Conservation (phyloP, 2,113 vertebrate species). For the Nannobrachium achirus region DNA sequence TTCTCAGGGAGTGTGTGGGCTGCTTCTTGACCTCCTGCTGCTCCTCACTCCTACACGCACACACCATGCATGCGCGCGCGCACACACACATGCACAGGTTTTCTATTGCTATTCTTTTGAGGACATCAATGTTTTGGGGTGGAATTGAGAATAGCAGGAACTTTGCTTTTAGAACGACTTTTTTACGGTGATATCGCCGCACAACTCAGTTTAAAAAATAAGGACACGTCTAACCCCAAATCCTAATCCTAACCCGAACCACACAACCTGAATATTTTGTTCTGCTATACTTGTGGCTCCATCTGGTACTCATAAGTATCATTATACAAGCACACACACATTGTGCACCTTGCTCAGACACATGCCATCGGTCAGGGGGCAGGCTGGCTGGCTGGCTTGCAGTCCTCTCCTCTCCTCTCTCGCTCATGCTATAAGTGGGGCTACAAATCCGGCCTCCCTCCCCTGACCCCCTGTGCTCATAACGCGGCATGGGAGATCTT, state of each 20-base stretch:
- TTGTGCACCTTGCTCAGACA: constrained; percentile 2
- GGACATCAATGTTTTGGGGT: too few species aligned
- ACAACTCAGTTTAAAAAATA: too few species aligned
- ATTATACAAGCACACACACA: neutral
- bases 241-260: too few species aligned
- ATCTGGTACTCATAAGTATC: neutral
- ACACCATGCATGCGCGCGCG: constrained; percentile 47
- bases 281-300: too few species aligned
- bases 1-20: constrained; percentile 66
- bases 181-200: too few species aligned
- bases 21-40: constrained; percentile 66
- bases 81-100: constrained; percentile 25
- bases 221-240: too few species aligned
- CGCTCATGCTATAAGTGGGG: neutral
- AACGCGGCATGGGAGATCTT: neutral
- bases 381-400: too few species aligned
- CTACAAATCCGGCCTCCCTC: neutral
- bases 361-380: neutral
- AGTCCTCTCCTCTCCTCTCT: too few species aligned
- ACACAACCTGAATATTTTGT: too few species aligned
- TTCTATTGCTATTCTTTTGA: too few species aligned
- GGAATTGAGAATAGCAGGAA: too few species aligned
- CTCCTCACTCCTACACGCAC: neutral
- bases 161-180: too few species aligned
- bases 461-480: neutral